These are phyloP conservation scores for Drosophila nr. perissopoda DNA, from an alignment of 2,888 invertebrate genomes.

Conservation along the genomic window DNA sequence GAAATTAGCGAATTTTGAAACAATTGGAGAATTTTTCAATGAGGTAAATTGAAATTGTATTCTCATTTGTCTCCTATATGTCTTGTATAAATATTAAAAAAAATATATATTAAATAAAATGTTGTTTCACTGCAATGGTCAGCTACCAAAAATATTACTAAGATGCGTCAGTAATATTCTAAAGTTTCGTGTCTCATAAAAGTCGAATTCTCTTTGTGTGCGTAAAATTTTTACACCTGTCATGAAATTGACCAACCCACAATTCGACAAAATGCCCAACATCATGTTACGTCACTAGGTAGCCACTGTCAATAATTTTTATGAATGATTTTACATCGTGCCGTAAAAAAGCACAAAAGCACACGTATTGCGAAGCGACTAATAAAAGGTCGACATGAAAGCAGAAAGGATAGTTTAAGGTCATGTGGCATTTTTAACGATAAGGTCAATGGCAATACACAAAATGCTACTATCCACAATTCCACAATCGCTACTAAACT, in stretches of 20 bases:
- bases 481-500: slow-evolving; percentile 16
- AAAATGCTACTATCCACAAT: neutral
- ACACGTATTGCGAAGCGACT: neutral
- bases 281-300: slow-evolving; percentile 32
- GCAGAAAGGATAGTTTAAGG: slow-evolving; percentile 46
- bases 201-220: slow-evolving; percentile 15
- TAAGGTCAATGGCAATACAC: slow-evolving; percentile 55
- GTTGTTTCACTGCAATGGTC: neutral
- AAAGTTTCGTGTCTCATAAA: neutral
- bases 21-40: neutral
- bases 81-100: neutral
- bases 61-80: neutral
- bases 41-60: neutral
- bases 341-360: neutral
- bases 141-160: neutral
- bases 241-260: slow-evolving; percentile 5
- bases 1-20: neutral
- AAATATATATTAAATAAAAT: neutral
- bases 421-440: slow-evolving; percentile 46
- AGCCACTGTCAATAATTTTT: slow-evolving; percentile 2
- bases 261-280: slow-evolving; percentile 12
- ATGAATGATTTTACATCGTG: slow-evolving; percentile 57
- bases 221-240: slow-evolving; percentile 33
- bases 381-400: slow-evolving; percentile 12
- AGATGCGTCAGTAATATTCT: neutral